Conservation (phyloP, 2,797 vertebrate species). For the Coregonus suidteri region DNA sequence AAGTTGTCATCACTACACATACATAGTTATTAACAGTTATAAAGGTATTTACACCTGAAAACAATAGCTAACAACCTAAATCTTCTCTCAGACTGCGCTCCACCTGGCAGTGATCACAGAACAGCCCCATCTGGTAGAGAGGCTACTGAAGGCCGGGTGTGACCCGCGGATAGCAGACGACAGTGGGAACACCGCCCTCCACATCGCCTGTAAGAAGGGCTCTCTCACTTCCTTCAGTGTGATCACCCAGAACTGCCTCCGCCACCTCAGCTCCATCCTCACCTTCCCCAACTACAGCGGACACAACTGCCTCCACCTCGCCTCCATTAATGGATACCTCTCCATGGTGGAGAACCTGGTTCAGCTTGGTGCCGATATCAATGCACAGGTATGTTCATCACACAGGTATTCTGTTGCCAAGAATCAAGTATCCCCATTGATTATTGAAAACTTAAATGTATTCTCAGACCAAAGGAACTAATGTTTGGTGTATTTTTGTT, state of each 20-base stretch:
- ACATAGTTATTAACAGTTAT: neutral
- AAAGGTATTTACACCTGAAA: neutral
- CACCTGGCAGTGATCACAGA: conserved; percentile 95
- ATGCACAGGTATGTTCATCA: conserved; percentile 84
- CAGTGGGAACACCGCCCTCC: conserved; percentile 91
- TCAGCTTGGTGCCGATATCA: conserved; percentile 88
- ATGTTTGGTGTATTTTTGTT: neutral
- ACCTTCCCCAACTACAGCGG: conserved; percentile 89
- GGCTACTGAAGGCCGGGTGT: conserved; percentile 87
- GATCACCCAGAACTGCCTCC: conserved; percentile 82
- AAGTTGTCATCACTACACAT: neutral
- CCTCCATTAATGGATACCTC: conserved; percentile 86
- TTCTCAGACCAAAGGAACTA: conserved; percentile 21
- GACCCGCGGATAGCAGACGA: conserved; percentile 88
- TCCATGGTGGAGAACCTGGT: conserved; percentile 88
- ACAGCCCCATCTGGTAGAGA: conserved; percentile 84
- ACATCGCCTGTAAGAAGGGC: conserved; percentile 92
- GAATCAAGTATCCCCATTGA: neutral
- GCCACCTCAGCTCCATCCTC: conserved; percentile 78
- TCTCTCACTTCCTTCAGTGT: conserved; percentile 84
- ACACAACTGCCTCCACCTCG: conserved; percentile 93
- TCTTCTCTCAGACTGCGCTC: conserved; percentile 84
- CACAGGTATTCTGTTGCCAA: neutral
- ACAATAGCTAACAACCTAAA: neutral
- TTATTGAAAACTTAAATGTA: neutral